phyloP scores from a whole-genome alignment of 1,140 invertebrate genomes.

The Nasonia giraulti region DNA sequence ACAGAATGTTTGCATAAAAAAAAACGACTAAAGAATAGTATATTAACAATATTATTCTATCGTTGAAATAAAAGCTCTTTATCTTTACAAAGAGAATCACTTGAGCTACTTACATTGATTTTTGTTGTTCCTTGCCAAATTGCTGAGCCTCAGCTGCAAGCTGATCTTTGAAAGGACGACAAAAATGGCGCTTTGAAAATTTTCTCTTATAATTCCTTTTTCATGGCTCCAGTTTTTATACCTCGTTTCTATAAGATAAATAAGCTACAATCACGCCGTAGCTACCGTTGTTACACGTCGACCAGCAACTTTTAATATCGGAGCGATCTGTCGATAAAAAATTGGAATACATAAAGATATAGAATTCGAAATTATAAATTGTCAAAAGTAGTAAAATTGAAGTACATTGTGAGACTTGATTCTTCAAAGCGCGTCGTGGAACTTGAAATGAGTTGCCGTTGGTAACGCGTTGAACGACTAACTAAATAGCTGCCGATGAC shows the following conservation, averaged over 20 bases:
- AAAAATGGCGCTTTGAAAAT: not conserved
- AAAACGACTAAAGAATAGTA: too few relatives aligned
- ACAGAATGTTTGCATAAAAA: too few relatives aligned
- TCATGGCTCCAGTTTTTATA: not conserved
- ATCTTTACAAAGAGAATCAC: too few relatives aligned
- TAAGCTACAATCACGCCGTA: not conserved
- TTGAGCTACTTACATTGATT: not conserved
- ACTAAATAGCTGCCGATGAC: not conserved
- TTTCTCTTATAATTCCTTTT: not conserved
- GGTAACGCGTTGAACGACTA: not conserved
- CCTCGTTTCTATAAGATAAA: not conserved
- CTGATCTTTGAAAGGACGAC: not conserved
- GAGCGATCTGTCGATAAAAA: not conserved
- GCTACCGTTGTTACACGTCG: not conserved
- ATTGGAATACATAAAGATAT: not conserved
- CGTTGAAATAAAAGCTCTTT: too few relatives aligned
- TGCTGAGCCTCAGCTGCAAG: not conserved
- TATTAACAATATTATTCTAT: too few relatives aligned
- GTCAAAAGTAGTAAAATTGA: not conserved
- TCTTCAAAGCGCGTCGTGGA: not conserved
- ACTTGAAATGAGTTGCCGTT: not conserved
- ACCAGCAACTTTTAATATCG: not conserved
- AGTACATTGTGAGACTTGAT: not conserved
- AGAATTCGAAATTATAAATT: not conserved
- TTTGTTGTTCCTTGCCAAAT: not conserved